These are phyloP conservation scores for Oscheius sp. DNA, from an alignment of 2,888 invertebrate species.

Conservation along the genomic window DNA sequence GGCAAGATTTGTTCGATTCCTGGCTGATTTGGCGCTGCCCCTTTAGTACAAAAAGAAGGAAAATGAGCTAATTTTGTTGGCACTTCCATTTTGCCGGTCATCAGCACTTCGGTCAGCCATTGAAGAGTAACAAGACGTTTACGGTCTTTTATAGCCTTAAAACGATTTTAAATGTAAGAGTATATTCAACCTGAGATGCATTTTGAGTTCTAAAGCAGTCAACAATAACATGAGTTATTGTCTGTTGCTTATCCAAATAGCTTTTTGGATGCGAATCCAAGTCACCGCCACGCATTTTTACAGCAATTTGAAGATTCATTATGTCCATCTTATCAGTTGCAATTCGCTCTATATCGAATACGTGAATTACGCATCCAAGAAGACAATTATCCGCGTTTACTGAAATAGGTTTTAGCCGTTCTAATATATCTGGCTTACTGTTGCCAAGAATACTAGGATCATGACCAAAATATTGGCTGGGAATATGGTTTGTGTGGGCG, in stretches of 20 bases:
- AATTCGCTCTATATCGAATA: slow-evolving; percentile 44
- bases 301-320: slow-evolving; percentile 33
- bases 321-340: slow-evolving; percentile 38
- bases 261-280: slow-evolving; percentile 41
- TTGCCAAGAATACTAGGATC: slow-evolving; percentile 11
- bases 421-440: too few species aligned
- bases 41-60: slow-evolving; percentile 74
- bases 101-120: slow-evolving; percentile 90
- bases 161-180: background rate
- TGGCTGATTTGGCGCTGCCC: slow-evolving; percentile 45
- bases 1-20: slow-evolving; percentile 67
- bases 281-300: slow-evolving; percentile 46
- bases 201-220: background rate
- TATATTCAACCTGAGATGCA: background rate
- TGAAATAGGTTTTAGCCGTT: slow-evolving; percentile 3
- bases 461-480: slow-evolving; percentile 22
- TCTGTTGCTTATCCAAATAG: slow-evolving; percentile 18
- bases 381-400: slow-evolving; percentile 43
- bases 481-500: background rate
- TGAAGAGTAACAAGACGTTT: slow-evolving; percentile 82
- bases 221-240: slow-evolving; percentile 21
- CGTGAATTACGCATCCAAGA: slow-evolving; percentile 42
- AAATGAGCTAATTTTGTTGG: slow-evolving; percentile 94
- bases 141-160: slow-evolving; percentile 63
- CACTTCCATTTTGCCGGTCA: slow-evolving; percentile 84